phyloP scores from a whole-genome alignment of 2,888 invertebrate genomes.

The Horisme vitalbata region DNA sequence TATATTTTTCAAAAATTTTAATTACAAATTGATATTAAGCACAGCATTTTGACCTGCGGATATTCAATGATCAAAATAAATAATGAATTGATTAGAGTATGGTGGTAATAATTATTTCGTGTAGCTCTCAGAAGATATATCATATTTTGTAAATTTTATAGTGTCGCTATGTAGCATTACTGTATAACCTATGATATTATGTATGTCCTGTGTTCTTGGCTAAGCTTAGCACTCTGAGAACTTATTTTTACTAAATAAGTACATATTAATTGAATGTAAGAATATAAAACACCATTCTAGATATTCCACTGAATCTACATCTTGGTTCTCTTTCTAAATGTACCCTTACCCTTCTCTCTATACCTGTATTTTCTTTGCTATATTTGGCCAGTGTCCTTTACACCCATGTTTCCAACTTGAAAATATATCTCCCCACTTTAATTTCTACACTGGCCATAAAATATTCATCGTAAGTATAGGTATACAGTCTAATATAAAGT shows the following conservation, averaged over 20 bases:
- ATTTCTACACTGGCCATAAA: conserved; percentile 43
- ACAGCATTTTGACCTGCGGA: conserved; percentile 33
- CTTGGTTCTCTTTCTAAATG: conserved; percentile 29
- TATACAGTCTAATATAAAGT: conserved; percentile 72
- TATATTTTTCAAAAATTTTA: conserved; percentile 18
- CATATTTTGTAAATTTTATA: conserved; percentile 84
- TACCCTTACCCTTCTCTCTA: conserved; percentile 1
- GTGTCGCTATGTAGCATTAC: conserved; percentile 74
- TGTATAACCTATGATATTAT: conserved; percentile 68
- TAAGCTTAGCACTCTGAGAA: conserved; percentile 80
- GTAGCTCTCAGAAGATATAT: conserved; percentile 81
- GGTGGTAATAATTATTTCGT: conserved; percentile 72
- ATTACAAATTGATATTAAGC: conserved; percentile 23
- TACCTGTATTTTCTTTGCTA: conserved; percentile 33
- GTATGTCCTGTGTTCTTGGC: conserved; percentile 74
- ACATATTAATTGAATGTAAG: conserved; percentile 40
- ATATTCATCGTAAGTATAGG: conserved; percentile 28
- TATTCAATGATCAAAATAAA: conserved; percentile 64
- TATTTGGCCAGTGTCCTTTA: conserved; percentile 36
- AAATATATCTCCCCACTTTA: conserved; percentile 13
- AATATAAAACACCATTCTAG: conserved; percentile 40
- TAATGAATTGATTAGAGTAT: conserved; percentile 79
- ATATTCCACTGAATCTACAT: conserved; percentile 41
- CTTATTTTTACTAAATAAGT: conserved; percentile 57
- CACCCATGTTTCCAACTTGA: conserved; percentile 7